phyloP scores from a whole-genome alignment of 2,888 invertebrate genomes.

The Shargacucullia verbasci region DNA sequence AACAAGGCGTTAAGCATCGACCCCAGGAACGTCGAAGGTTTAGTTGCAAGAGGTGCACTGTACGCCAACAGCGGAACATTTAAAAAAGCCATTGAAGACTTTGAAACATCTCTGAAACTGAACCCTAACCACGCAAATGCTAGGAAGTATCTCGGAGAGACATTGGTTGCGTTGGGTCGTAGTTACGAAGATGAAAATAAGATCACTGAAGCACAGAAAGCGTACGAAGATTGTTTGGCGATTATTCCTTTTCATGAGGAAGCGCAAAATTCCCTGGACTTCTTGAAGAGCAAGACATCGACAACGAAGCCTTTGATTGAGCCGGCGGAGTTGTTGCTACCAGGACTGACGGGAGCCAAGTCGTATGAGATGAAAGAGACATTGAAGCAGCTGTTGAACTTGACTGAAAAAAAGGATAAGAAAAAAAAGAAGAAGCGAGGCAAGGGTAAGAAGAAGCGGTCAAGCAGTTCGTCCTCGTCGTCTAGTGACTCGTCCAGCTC shows the following conservation, averaged over 20 bases:
- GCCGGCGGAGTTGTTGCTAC: slow-evolving; percentile 90
- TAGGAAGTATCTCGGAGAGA: slow-evolving; percentile 97
- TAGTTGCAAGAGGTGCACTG: slow-evolving; percentile 96
- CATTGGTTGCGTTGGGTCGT: slow-evolving; percentile 95
- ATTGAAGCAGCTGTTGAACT: slow-evolving; percentile 90
- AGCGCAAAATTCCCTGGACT: slow-evolving; percentile 95
- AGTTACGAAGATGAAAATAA: slow-evolving; percentile 97
- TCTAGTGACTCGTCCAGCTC: slow-evolving; percentile 92
- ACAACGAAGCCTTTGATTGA: slow-evolving; percentile 90
- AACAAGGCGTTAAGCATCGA: slow-evolving; percentile 98
- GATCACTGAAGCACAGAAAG: slow-evolving; percentile 94
- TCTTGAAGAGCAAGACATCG: slow-evolving; percentile 92
- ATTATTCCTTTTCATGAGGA: slow-evolving; percentile 96
- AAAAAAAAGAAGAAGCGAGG: slow-evolving; percentile 91
- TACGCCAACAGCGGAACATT: slow-evolving; percentile 98
- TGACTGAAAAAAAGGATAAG: slow-evolving; percentile 90
- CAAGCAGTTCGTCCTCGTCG: slow-evolving; percentile 91
- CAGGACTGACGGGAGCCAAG: slow-evolving; percentile 88
- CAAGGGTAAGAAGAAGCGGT: slow-evolving; percentile 90
- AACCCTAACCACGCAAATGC: slow-evolving; percentile 98
- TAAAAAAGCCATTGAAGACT: slow-evolving; percentile 97
- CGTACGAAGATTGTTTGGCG: slow-evolving; percentile 94
- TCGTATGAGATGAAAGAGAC: slow-evolving; percentile 91
- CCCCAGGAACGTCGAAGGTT: slow-evolving; percentile 96
- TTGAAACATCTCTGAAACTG: slow-evolving; percentile 96